Evolutionary conservation across 2,113 vertebrate genomes (phyloP), one percentile per base, ranked within the genome.

Genomic region (Chloroceryle aenea): DNA sequence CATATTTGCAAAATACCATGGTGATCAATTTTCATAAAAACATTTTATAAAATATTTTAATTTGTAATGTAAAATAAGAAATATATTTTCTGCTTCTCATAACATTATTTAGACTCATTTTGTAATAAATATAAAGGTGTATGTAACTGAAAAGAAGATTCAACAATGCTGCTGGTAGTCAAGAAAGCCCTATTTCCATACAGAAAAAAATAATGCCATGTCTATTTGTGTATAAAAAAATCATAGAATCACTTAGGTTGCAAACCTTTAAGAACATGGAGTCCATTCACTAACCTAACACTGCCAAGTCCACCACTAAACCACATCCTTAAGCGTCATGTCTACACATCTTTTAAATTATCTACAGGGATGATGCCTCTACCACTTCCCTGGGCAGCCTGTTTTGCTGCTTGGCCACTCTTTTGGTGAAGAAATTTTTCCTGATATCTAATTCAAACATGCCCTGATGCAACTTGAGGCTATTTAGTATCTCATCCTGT

Each of bases 341-440:
- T 68, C 21, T 63, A 23, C 27, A 6, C 0, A 0, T 45, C 10
- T 84, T 89, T 53, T n/a, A 64, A 43, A 55, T n/a, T n/a, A 55
- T 4, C 11, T 74, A 0, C 0, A 9, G 5, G 9, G 40, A 61
- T 14, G 6, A 7, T 21, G 16, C 29, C 3, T 87, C 26, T 7
- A 40, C 4, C 21, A 17, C 10, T 50, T 80, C 25, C 12, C 25
- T 56, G 29, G 53, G 40, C 5, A 74, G 26, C 26, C 19, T 56
- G 17, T 78, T 93, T 5, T 10, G 48, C 1, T 43, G 14, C 2
- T 30, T 59, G 16, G 40, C 5, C 68, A 10, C 14, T 2, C 18
- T 68, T 63, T 42, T 14, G 5, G 15, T 61, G 43, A 72, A 74
- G 7, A 45, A 15, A 12, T 32, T 30, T 77, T 79, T 55, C 34